A percentile compares a stretch with the other conserved stretches of the same genome.
These are phyloP conservation scores for Clitarchus hookeri DNA, from an alignment of 2,888 invertebrate species.

Conservation along the genomic window DNA sequence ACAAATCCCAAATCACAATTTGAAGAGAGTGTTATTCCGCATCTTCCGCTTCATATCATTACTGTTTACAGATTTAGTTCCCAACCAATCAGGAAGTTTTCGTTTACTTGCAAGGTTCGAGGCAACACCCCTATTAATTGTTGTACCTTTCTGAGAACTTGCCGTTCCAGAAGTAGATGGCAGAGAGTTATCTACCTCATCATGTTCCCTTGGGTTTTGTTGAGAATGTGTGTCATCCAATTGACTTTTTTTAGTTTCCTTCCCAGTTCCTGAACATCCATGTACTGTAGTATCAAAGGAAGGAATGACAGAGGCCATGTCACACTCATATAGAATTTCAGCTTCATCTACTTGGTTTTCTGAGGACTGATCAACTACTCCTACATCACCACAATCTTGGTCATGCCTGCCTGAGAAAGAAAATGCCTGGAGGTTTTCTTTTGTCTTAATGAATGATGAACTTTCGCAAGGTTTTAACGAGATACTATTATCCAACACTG, in stretches of 20 bases:
- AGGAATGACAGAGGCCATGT: neutral
- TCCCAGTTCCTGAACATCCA: neutral
- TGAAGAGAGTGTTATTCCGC: slow-evolving; percentile 24
- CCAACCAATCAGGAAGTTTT: slow-evolving; percentile 26
- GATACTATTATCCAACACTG: neutral
- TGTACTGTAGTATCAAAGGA: neutral
- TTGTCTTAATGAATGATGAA: slow-evolving; percentile 1
- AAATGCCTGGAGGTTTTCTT: neutral
- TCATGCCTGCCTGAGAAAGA: neutral
- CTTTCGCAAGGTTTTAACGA: neutral
- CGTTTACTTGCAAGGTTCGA: slow-evolving; percentile 10
- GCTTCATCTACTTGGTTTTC: neutral
- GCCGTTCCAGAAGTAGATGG: neutral
- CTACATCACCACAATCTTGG: neutral
- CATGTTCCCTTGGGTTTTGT: neutral
- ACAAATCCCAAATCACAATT: neutral
- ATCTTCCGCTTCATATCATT: slow-evolving; percentile 29
- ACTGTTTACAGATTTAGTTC: neutral
- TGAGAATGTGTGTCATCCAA: neutral
- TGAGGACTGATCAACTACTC: neutral
- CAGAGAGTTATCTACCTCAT: neutral
- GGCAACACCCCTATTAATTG: neutral
- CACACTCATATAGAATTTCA: neutral
- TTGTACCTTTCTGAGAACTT: neutral
- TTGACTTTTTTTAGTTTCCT: neutral